Base-by-base conservation (phyloP, 2,113 vertebrate species). In the Callionymus lyra region DNA sequence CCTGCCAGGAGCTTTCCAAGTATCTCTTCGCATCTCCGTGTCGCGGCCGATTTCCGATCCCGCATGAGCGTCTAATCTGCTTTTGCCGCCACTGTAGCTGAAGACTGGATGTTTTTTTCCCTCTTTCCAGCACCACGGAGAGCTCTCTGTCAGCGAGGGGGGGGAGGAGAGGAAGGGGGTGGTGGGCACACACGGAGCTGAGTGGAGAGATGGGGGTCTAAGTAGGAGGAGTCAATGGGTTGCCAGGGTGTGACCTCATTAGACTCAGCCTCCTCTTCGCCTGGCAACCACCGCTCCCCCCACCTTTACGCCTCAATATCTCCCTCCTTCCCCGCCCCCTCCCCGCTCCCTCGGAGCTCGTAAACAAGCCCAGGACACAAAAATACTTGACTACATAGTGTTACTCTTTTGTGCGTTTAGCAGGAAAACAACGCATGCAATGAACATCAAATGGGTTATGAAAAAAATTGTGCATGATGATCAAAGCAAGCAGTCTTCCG, bases 181-280 rank as follows among this genome's bases (percentile, higher is more conserved):
- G 71, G 68, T 55, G 65, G 41, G 43, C 21, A 56, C 46, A 44
- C 39, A 42, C 52, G 14, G 69, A 51, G 41, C 35, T 35, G 60
- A 69, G 45, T 54, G 47, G 55, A 72, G 52, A 41, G 63, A 41
- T 34, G 61, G 54, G 53, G 44, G 4, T 41, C 6, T 21, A 60
- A 54, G 50, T 63, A 44, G 76, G 76, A 70, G 70, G 72, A 74
- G 68, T 72, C 60, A 73, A 31, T 1, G 52, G 70, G 73, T 74
- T 79, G 68, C 65, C 77, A 74, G 74, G 80, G 82, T 76, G 82
- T 82, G 82, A 85, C 78, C 82, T 83, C 77, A 81, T 85, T 83
- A 81, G 65, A 72, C 64, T 70, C 64, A 78, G 58, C 68, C 77
- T 72, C 70, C 70, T 77, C 72, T 72, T 72, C 50, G 57, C 71